Evolutionary conservation across 2,113 vertebrate genomes (phyloP).

Genomic region (Jaculus jaculus): DNA sequence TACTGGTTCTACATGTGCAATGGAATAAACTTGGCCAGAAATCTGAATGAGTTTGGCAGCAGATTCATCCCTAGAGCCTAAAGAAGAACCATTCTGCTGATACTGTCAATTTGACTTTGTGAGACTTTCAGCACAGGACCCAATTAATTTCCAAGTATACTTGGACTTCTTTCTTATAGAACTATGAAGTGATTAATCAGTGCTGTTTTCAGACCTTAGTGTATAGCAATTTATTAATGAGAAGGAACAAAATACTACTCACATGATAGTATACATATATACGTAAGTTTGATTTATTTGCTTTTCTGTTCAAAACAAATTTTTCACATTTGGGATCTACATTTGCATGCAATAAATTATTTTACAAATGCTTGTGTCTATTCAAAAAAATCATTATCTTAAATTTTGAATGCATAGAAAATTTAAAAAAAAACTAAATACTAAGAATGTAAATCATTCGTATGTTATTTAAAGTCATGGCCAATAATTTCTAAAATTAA

Average conservation of each 20-base stretch:
- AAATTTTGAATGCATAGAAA: no score
- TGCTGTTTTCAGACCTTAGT: background rate
- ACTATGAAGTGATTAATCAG: background rate
- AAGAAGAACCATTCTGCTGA: background rate
- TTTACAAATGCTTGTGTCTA: no score
- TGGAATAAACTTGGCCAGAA: background rate
- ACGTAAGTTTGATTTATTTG: background rate
- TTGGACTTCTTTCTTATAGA: background rate
- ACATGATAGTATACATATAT: background rate
- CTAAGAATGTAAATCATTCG: no score
- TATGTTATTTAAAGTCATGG: background rate
- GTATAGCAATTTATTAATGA: background rate
- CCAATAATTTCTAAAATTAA: no score
- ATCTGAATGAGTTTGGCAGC: background rate
- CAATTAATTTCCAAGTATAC: background rate
- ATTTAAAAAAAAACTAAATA: no score
- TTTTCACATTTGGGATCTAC: no score
- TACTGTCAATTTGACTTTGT: background rate
- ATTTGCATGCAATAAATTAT: no score
- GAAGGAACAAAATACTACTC: background rate
- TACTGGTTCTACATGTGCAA: background rate
- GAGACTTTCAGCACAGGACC: background rate
- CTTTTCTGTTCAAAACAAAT: background rate
- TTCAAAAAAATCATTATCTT: no score
- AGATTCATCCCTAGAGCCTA: background rate